phyloP scores from a whole-genome alignment of 2,797 vertebrate species.

The Brachyalestes nurse region DNA sequence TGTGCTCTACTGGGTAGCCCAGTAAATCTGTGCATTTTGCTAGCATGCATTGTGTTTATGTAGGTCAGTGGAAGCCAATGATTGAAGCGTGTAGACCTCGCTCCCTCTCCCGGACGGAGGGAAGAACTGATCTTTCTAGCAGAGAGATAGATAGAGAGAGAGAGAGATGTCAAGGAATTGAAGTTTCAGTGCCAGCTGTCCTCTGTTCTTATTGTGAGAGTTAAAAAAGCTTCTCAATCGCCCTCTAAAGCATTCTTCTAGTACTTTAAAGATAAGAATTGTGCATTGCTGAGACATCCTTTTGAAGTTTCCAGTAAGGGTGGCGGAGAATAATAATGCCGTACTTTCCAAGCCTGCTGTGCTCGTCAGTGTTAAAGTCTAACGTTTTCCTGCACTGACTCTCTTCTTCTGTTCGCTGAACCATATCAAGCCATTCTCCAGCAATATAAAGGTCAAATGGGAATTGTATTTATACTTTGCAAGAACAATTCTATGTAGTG shows the following conservation, averaged over 20 bases:
- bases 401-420: background rate
- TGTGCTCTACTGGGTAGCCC: background rate
- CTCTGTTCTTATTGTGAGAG: background rate
- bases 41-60: constrained; percentile 27
- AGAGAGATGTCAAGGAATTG: background rate
- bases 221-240: background rate
- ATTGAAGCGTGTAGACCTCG: constrained; percentile 9
- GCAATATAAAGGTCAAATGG: too few relatives aligned
- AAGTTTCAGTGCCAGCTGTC: background rate
- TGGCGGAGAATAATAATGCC: constrained; percentile 28
- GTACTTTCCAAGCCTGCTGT: background rate
- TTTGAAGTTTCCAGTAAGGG: constrained; percentile 19
- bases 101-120: constrained; percentile 16
- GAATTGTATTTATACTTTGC: too few relatives aligned
- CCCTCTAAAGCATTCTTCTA: background rate
- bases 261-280: constrained; percentile 5
- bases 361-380: background rate
- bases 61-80: constrained; percentile 19
- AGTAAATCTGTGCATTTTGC: background rate
- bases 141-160: background rate
- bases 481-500: too few relatives aligned
- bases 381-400: background rate
- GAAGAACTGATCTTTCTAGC: background rate
- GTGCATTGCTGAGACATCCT: background rate
- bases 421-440: background rate